Base-by-base conservation (phyloP, 2,888 invertebrate species). In the Saturnia japonica region DNA sequence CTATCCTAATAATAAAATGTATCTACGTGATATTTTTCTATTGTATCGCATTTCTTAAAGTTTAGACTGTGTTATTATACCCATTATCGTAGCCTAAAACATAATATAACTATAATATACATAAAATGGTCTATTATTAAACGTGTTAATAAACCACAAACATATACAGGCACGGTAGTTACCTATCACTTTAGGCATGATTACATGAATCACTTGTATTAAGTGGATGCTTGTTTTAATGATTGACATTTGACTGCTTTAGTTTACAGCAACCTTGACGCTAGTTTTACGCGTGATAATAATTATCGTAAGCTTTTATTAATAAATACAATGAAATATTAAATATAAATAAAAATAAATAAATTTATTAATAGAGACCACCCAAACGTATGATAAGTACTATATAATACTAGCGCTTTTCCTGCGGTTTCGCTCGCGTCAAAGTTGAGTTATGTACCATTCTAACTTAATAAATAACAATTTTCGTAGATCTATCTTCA, bases 141-240 rank as follows among this genome's bases (percentile, higher is more conserved):
- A 64, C 40, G 40, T 64, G 19, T 64, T 64, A 64, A 64, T 40
- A 64, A 40, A 19, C 64, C 40, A 64, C 64, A 64, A 64, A 64
- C 64, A 40, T n/a, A 64, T 40, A 64, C 7, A 40, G 40, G 16
- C 64, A 11, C 64, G 64, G 64, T 25, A 25, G 57, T 16, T 40
- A 64, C 64, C 64, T 40, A 64, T 64, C 64, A 64, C 64, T 64
- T 64, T 64, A 64, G 64, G 64, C 34, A 64, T 64, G 64, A 64
- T 64, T 64, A 64, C 64, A 64, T 64, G 64, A 64, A 64, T 64
- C 64, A 64, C 40, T 64, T 64, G 19, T n/a, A 40, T 64, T 64
- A 64, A 64, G 64, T 64, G 64, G 40, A 64, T 64, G 25, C 57
- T 60, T 40, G 64, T 64, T 64, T 64, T 64, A 40, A n/a, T 64